phyloP scores from a whole-genome alignment of 2,888 invertebrate species.

The Strigamia crassipes region DNA sequence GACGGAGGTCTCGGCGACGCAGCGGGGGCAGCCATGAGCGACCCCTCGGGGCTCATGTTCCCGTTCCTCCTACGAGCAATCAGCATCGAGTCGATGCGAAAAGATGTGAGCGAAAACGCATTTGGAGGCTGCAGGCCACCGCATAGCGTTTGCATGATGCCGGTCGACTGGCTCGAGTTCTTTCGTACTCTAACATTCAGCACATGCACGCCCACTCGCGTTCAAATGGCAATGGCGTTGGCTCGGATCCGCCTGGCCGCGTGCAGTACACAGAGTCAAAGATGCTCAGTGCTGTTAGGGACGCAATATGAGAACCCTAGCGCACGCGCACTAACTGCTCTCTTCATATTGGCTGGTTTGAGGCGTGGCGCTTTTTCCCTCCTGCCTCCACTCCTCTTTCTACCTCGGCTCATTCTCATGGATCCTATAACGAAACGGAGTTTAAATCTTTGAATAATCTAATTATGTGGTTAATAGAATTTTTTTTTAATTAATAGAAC shows the following conservation, averaged over 20 bases:
- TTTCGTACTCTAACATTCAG: not conserved
- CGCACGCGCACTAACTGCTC: not conserved
- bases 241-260: not conserved
- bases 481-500: no score
- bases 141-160: no score
- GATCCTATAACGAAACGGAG: not conserved
- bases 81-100: conserved; percentile 39
- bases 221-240: not conserved
- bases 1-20: conserved; percentile 17
- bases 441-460: no score
- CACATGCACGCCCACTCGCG: not conserved
- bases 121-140: no score
- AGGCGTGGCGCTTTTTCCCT: not conserved
- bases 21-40: not conserved
- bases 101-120: not conserved
- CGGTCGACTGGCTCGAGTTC: no score
- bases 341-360: conserved; percentile 37
- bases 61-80: not conserved
- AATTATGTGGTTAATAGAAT: no score
- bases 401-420: not conserved
- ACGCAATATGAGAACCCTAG: not conserved
- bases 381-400: no score
- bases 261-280: not conserved
- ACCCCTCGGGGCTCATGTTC: not conserved
- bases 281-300: not conserved